Base-by-base conservation (phyloP, 2,113 vertebrate genomes). In the Oryzias melastigma region DNA sequence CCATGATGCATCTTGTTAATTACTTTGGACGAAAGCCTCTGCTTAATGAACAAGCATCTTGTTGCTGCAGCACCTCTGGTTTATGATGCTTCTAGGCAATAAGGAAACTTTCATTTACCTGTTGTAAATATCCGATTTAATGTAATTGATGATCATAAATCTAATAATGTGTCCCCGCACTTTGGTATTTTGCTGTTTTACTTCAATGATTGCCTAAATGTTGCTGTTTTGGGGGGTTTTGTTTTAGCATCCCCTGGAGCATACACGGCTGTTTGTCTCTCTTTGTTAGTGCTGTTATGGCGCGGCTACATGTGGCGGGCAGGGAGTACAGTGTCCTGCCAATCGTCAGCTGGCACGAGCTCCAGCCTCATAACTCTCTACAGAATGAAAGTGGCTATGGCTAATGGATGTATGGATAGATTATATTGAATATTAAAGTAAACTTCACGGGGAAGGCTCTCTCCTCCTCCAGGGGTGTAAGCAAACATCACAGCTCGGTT, bases 401-500 rank as follows among this genome's bases (percentile, higher is more conserved):
- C 57, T 40, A 59, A 49, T 48, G 50, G 60, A 45, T 46, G 49
- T 52, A 43, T 25, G 13, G 42, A 62, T 16, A 42, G 4, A 58
- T 54, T 49, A 55, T 50, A 50, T 41, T 24, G 65, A 65, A 51
- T 51, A 29, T 45, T 67, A 51, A 63, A 69, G 52, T 62, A 25
- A 75, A 54, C 56, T 24, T 35, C 44, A 6, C 50, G 52, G 46
- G 59, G 47, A 65, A 56, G 19, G 17, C 15, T 40, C 45, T 17
- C 19, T 42, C 51, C 48, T 46, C 40, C 35, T 35, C 35, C 35
- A 35, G 19, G 15, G 44, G 65, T 50, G 45, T 45, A 35, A 62
- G 56, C 40, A 68, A 84, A 65, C 54, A 71, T 45, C 46, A 68
- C 55, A 13, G 5, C 35, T 68, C 68, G 77, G 74, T 66, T 55